Base-by-base conservation (phyloP, 2,797 vertebrate species). In the Epinephelus malabaricus region DNA sequence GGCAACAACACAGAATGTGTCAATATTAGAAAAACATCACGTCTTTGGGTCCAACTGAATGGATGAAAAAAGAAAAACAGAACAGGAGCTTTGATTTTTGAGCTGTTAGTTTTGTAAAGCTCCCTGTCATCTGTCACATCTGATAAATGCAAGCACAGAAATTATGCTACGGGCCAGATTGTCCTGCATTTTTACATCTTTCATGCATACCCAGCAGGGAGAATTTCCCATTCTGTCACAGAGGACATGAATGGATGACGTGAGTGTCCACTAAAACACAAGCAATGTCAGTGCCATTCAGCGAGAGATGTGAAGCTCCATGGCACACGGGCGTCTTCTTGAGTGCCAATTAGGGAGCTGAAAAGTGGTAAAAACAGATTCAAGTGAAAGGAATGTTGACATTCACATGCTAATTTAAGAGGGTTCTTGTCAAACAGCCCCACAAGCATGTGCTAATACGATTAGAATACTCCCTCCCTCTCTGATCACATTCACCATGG, bases 121-220 rank as follows among this genome's bases (percentile, higher is more conserved):
- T 72, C 25, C 64, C 59, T 72, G 78, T 86, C 68, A 80, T 74
- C 73, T 87, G 87, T 85, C 85, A 78, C 46, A 81, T 78, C 51
- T 83, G 80, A 90, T 71, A 17, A 84, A 81, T 69, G 59, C 25
- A 61, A 81, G 21, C 59, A 61, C 13, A 64, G 46, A 81, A 69
- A 74, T 73, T 14, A 66, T 8, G 27, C 66, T 59, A 49, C 18
- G n/a, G 68, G 59, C 53, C 45, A 69, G 40, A 60, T 58, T 54
- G 60, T 66, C n/a, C 19, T 69, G 49, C 56, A 76, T 85, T 85
- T 60, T 76, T 71, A 75, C 50, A 77, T 85, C 23, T 55, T 79
- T 78, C 55, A 72, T 66, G 56, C 46, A 69, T 74, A 68, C 38
- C 62, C 76, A 85, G 78, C 54, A 70, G 63, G 23, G 23, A 23